These are phyloP conservation scores for Lasaia peninsularis DNA, from an alignment of 1,140 invertebrate species.

Conservation along the genomic window DNA sequence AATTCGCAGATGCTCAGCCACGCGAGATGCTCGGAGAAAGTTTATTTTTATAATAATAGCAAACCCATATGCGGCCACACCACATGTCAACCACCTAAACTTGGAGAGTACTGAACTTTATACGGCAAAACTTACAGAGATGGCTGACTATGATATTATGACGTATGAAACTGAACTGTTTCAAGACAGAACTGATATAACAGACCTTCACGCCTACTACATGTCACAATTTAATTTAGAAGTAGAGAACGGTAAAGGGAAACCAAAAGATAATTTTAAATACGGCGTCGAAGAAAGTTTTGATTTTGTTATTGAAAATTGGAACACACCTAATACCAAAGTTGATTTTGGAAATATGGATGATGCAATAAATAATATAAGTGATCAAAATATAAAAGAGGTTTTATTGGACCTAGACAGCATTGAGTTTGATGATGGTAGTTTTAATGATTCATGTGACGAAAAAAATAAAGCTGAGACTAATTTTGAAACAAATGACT, in stretches of 20 bases:
- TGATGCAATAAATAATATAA: slow-evolving; percentile 56
- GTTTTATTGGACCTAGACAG: slow-evolving; percentile 63
- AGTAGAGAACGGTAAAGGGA: slow-evolving; percentile 53
- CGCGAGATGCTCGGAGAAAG: slow-evolving; percentile 68
- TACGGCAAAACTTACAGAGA: slow-evolving; percentile 61
- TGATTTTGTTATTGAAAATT: slow-evolving; percentile 57
- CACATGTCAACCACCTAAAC: slow-evolving; percentile 65
- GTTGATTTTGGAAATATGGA: slow-evolving; percentile 61
- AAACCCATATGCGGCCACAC: slow-evolving; percentile 64
- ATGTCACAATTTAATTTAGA: slow-evolving; percentile 71
- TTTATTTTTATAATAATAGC: slow-evolving; percentile 77
- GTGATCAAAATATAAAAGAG: slow-evolving; percentile 67
- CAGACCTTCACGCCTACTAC: slow-evolving; percentile 65
- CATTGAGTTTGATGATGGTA: slow-evolving; percentile 62
- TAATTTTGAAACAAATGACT: slow-evolving; percentile 50
- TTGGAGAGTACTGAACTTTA: slow-evolving; percentile 60
- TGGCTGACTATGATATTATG: slow-evolving; percentile 63
- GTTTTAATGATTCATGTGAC: slow-evolving; percentile 41
- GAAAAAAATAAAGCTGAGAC: slow-evolving; percentile 36
- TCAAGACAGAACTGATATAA: slow-evolving; percentile 53
- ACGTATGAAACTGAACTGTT: slow-evolving; percentile 54
- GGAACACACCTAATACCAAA: slow-evolving; percentile 37
- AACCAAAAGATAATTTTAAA: slow-evolving; percentile 54
- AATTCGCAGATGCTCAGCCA: slow-evolving; percentile 70
- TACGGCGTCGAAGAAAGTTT: slow-evolving; percentile 63